A percentile compares a stretch with the other conserved stretches of the same genome.
Evolutionary conservation across 2,888 invertebrate genomes (phyloP).

Genomic region (Luffia ferchaultella): DNA sequence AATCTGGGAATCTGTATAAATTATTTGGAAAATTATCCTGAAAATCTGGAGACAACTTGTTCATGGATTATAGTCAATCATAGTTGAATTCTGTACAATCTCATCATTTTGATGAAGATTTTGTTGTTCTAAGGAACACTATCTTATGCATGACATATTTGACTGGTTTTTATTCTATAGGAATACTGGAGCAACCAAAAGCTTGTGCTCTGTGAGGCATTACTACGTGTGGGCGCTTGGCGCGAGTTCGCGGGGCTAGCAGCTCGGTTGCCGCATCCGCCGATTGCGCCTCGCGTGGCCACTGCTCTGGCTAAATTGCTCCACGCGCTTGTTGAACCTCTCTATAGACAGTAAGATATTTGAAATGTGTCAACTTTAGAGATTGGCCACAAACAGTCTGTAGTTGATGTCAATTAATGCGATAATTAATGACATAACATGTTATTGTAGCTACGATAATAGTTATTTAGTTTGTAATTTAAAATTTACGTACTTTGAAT

Average conservation of each 20-base stretch:
- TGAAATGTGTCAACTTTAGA: no score
- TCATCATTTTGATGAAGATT: no score
- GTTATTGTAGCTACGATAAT: neutral
- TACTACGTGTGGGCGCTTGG: slow-evolving; percentile 92
- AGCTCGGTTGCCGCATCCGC: slow-evolving; percentile 82
- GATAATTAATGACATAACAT: neutral
- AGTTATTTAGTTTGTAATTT: neutral
- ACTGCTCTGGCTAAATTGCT: slow-evolving; percentile 80
- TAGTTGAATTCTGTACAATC: no score
- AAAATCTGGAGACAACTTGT: no score
- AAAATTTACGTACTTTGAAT: neutral
- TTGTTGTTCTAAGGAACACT: no score
- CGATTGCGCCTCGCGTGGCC: slow-evolving; percentile 81
- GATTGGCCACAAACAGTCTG: neutral
- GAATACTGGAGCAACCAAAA: slow-evolving; percentile 85
- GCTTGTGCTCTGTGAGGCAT: slow-evolving; percentile 88
- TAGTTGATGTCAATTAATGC: no score
- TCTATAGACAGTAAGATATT: slow-evolving; percentile 83
- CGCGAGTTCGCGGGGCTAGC: slow-evolving; percentile 81
- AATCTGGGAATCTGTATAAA: no score
- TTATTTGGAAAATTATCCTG: no score
- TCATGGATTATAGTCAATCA: no score
- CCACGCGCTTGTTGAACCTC: slow-evolving; percentile 84
- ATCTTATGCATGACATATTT: no score
- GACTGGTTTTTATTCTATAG: no score